A percentile compares a stretch with the other conserved stretches of the same genome.
Conservation (phyloP, 2,113 vertebrate genomes). For the Scartelaos histophorus region DNA sequence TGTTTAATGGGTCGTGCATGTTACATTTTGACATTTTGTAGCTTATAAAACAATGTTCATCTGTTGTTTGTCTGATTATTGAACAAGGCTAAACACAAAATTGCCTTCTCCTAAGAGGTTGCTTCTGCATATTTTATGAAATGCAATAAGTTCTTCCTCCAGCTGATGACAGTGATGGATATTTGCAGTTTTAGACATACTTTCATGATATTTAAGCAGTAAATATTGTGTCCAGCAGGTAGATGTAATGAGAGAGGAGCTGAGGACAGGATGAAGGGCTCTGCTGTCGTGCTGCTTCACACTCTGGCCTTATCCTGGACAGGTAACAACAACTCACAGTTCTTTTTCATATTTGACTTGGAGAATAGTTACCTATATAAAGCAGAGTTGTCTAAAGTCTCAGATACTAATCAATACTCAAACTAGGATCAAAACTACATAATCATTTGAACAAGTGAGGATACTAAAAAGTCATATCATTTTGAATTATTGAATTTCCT, state of each 20-base stretch:
- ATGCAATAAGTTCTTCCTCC: neutral
- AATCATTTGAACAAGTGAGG: no score
- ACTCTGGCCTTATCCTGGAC: conserved; percentile 71
- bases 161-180: neutral
- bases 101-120: neutral
- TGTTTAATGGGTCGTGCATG: no score
- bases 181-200: neutral
- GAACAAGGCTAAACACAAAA: conserved; percentile 1
- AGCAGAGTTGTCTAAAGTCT: no score
- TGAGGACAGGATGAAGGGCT: conserved; percentile 61
- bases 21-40: neutral
- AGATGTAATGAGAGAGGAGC: conserved; percentile 37
- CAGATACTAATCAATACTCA: no score
- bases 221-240: conserved; percentile 42
- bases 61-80: neutral
- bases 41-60: no score
- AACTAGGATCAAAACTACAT: no score
- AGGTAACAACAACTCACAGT: conserved; percentile 51
- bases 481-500: no score
- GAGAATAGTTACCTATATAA: neutral
- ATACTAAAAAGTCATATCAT: no score
- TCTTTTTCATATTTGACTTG: neutral
- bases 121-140: conserved; percentile 2
- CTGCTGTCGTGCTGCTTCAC: conserved; percentile 69
- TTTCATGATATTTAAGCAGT: neutral